Base-by-base conservation (phyloP, 2,113 vertebrate genomes). In the Ornithorhynchus anatinus region DNA sequence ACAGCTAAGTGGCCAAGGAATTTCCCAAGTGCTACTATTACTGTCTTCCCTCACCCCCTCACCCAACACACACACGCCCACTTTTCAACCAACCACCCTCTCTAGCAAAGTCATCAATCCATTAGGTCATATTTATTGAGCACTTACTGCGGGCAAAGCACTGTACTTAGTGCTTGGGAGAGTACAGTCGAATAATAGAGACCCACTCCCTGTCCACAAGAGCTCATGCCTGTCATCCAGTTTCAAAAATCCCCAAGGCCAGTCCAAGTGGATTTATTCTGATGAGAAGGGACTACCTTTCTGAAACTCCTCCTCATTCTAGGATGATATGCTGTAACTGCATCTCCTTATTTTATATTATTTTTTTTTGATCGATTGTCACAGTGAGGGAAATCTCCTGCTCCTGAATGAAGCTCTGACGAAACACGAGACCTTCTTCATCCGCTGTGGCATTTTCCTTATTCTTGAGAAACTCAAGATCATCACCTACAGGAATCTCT, bases 401-500 rank as follows among this genome's bases (percentile, higher is more conserved):
- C 92, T 98, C 7, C 85, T 99, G 53, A 97, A 97, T 1, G 97
- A 98, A 5, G 96, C 97, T 4, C 74, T 99, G 72, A 80, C 92
- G 37, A 96, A 94, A 84, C 97, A 99, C 1, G 98, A 99, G 88
- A 95, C 96, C 1, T 99, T 99, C 86, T 99, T 99, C 84, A 99
- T 98, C 86, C 96, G 97, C 81, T 99, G 97, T 2, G 98, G 98
- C 12, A 99, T 99, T 84, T 99, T 99, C 87, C 95, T 99, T 63
- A 99, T 99, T 86, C 94, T 99, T 8, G 98, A 99, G 84, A 99
- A 99, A 80, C 91, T 99, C 43, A 99, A 99, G 85, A 96, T 99
- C 78, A 99, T 99, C 92, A 98, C 96, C 1, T 98, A 96, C 89
- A 93, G 98, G 82, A 99, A 98, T 85, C 97, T 99, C 70, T 99